These are phyloP conservation scores for Gambusia yucatana DNA, from an alignment of 2,797 vertebrate genomes.

Conservation along the genomic window DNA sequence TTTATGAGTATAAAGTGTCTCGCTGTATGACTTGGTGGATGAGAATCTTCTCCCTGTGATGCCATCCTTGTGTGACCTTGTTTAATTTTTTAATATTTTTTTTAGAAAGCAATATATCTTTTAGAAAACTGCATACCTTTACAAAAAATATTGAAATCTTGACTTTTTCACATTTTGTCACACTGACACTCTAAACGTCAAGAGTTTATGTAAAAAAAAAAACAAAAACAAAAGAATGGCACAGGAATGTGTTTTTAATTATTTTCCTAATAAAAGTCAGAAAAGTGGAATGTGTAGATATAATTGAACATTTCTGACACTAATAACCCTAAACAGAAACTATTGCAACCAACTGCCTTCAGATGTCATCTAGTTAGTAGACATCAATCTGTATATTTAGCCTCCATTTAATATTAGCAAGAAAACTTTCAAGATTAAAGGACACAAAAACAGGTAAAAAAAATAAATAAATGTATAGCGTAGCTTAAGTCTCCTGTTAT, in stretches of 20 bases:
- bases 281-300: neutral
- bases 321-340: neutral
- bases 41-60: neutral
- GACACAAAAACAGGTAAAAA: neutral
- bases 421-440: neutral
- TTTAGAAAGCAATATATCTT: too few species aligned
- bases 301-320: neutral
- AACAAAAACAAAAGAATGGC: neutral
- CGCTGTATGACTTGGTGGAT: neutral
- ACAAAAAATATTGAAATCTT: neutral
- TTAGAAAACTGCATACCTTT: neutral
- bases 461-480: neutral
- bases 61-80: neutral
- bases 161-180: neutral
- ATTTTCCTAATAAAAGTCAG: neutral
- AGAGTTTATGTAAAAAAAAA: neutral
- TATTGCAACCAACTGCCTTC: neutral
- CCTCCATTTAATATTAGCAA: neutral
- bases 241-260: neutral
- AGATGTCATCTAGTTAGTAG: neutral
- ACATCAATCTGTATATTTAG: neutral
- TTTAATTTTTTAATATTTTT: neutral
- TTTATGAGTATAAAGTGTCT: neutral
- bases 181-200: neutral
- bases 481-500: neutral